Evolutionary conservation across 37 sponge, comb jelly and placozoan species (phyloP).

Genomic region (Amphimedon queenslandica): DNA sequence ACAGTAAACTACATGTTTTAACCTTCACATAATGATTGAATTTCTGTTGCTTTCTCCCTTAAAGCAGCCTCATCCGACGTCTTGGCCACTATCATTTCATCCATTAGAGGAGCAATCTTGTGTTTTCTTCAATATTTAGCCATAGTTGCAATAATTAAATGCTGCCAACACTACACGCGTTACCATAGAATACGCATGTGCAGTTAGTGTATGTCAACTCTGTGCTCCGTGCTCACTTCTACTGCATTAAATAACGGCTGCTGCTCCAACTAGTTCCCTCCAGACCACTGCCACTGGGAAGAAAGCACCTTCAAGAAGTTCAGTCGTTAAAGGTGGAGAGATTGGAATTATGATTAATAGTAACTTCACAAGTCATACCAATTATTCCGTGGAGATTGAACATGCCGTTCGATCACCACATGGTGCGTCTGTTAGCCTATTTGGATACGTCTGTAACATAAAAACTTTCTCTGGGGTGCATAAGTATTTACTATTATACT

Average conservation of each 20-base stretch:
- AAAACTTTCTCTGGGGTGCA: neutral
- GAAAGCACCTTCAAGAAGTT: too few species aligned
- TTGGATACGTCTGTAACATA: too few species aligned
- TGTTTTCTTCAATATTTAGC: neutral
- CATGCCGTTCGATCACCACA: too few species aligned
- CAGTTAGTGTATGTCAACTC: neutral
- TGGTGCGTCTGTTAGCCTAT: neutral
- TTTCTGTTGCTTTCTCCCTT: too few species aligned
- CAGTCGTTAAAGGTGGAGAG: neutral
- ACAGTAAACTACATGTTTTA: too few species aligned
- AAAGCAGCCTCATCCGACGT: too few species aligned
- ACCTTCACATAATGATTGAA: too few species aligned
- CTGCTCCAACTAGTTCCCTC: too few species aligned
- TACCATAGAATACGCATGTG: too few species aligned
- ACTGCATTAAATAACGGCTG: neutral
- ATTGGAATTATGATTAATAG: constrained; percentile 9
- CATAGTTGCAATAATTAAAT: too few species aligned
- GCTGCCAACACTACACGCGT: too few species aligned
- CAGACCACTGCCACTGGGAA: too few species aligned
- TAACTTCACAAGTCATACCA: constrained; percentile 2
- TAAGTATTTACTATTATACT: neutral
- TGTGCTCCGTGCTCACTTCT: neutral
- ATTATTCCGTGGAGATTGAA: constrained; percentile 9
- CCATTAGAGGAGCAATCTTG: neutral
- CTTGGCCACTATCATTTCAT: neutral